These are phyloP conservation scores for mouse (Mus musculus) DNA, from an alignment of 2,113 vertebrate genomes.

Conservation along the genomic window GRCm39 chr17:34131001-34131500, in stretches of 20 bases:
- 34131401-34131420: not conserved
- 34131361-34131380: not conserved
- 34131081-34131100: not conserved
- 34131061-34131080: not conserved
- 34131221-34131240: slow-evolving; percentile 89
- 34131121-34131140: slow-evolving; percentile 85
- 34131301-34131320: not conserved
- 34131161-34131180: slow-evolving; percentile 88
- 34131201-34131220: slow-evolving; percentile 91
- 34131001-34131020: slow-evolving; percentile 96
- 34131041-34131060: slow-evolving; percentile 81
- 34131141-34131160: slow-evolving; percentile 85
- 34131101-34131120: not conserved
- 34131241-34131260: slow-evolving; percentile 89
- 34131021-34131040: slow-evolving; percentile 91
- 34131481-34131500: not conserved
- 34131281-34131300: slow-evolving; percentile 74
- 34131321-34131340: slow-evolving; percentile 79
- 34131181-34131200: slow-evolving; percentile 88
- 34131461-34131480: not conserved
- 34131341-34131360: slow-evolving; percentile 75
- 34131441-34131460: not conserved
- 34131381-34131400: not conserved
- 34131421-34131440: slow-evolving; percentile 13
- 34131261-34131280: slow-evolving; percentile 83